Evolutionary conservation across 2,113 vertebrate species (phyloP).

Genomic region (Nothobranchius furzeri): DNA sequence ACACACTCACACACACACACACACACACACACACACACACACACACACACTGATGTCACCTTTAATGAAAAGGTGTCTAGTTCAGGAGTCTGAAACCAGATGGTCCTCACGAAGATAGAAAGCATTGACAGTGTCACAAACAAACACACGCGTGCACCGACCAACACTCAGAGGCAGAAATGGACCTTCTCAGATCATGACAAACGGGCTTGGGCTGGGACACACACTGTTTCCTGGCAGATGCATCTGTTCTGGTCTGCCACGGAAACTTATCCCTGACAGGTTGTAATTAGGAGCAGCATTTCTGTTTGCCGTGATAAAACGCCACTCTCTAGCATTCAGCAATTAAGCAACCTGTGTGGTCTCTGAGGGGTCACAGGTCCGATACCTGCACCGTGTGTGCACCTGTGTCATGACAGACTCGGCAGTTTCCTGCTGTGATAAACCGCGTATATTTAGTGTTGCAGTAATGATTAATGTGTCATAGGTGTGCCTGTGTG

Average conservation of each 20-base stretch:
- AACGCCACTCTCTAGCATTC: conserved; percentile 4
- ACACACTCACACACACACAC: too few species aligned
- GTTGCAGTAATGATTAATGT: neutral
- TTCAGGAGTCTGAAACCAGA: neutral
- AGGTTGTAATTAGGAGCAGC: conserved; percentile 53
- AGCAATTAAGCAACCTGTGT: neutral
- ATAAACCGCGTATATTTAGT: too few species aligned
- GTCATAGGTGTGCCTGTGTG: conserved; percentile 2
- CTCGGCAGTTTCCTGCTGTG: neutral
- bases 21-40: too few species aligned
- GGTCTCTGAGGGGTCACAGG: conserved; percentile 6
- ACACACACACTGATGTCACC: too few species aligned
- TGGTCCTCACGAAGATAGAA: neutral
- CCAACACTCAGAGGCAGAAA: neutral
- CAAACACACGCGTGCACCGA: neutral
- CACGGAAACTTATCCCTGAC: conserved; percentile 54
- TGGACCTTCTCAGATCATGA: neutral
- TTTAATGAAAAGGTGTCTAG: neutral
- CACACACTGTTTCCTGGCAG: conserved; percentile 1
- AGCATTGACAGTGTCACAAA: neutral
- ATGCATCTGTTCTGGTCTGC: conserved; percentile 56
- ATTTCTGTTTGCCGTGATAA: conserved; percentile 17
- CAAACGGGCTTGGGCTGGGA: neutral
- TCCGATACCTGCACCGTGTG: conserved; percentile 3
- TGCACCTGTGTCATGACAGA: neutral